Percentiles rank a stretch among this genome's conserved stretches.
Conservation (phyloP, 2,797 vertebrate species). For the Glossophaga mutica region DNA sequence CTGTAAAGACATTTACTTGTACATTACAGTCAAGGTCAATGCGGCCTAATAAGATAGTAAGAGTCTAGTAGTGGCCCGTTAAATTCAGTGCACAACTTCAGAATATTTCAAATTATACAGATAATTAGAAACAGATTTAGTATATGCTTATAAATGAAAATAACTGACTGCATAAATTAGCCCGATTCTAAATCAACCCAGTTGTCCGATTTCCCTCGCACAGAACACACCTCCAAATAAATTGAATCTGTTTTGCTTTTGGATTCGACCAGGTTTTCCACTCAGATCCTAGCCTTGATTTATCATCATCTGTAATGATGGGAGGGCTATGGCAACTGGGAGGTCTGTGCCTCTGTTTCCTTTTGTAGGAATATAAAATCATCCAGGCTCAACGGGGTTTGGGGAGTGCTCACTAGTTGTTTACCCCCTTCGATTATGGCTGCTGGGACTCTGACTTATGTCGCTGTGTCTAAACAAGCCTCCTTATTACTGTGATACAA, state of each 20-base stretch:
- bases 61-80: background rate
- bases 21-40: background rate
- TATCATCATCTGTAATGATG: background rate
- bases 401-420: background rate
- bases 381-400: background rate
- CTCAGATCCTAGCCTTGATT: background rate
- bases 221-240: background rate
- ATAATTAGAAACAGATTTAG: background rate
- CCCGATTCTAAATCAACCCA: background rate
- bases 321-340: background rate
- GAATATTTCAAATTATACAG: background rate
- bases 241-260: background rate
- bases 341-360: background rate
- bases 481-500: background rate
- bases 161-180: background rate
- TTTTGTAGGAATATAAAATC: background rate
- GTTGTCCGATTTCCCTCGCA: background rate
- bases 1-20: background rate
- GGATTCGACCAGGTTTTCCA: background rate
- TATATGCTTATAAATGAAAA: background rate
- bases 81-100: background rate
- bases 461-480: background rate
- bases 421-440: background rate
- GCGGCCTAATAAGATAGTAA: background rate
- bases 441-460: background rate